These are phyloP conservation scores for Eugnorisma glareosa DNA, from an alignment of 2,888 invertebrate genomes.

Conservation along the genomic window DNA sequence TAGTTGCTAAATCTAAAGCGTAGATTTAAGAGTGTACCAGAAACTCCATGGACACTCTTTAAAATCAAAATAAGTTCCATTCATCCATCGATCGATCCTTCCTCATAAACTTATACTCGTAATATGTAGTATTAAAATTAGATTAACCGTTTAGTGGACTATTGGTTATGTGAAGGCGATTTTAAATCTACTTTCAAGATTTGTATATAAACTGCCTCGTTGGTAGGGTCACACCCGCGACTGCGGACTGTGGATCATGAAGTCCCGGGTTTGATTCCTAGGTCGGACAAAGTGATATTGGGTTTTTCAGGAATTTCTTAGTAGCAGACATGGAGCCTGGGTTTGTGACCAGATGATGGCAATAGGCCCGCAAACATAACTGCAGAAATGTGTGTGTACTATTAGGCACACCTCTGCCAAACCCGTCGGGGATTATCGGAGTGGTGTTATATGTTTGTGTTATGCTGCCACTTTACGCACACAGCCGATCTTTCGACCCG, in stretches of 20 bases:
- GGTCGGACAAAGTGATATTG: not conserved
- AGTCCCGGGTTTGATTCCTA: not conserved
- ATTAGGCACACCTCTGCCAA: not conserved
- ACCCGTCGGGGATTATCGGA: not conserved
- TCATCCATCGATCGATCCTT: not conserved
- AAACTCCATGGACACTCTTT: no score
- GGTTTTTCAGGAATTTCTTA: not conserved
- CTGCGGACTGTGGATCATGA: not conserved
- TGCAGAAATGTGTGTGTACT: not conserved
- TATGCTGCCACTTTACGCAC: conserved; percentile 25
- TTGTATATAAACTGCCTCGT: not conserved
- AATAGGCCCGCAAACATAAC: not conserved
- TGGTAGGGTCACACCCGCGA: not conserved
- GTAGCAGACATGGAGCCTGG: not conserved
- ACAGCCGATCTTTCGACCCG: conserved; percentile 39
- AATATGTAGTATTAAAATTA: not conserved
- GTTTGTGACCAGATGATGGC: not conserved
- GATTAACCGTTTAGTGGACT: not conserved
- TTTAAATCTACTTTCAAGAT: not conserved
- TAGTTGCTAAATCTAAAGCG: no score
- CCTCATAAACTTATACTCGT: not conserved
- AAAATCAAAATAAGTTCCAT: no score
- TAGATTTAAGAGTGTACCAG: no score
- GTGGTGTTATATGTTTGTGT: not conserved
- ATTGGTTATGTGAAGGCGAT: not conserved